A percentile compares a stretch with the other conserved stretches of the same genome.
Conservation (phyloP, 2,797 vertebrate species). For the Heteromormyrus szaboi region DNA sequence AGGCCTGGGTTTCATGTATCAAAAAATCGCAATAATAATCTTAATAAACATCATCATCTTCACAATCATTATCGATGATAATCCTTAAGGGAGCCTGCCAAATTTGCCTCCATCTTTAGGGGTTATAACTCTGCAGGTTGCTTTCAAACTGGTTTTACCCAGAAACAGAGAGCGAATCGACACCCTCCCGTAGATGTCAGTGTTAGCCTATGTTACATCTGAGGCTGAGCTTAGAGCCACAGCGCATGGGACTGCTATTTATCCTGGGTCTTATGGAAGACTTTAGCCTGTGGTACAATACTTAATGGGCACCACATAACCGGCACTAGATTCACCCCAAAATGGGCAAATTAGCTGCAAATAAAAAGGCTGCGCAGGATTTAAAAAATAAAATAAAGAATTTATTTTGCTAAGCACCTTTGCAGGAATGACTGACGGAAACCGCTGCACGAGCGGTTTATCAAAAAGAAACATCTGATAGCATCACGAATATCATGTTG, state of each 20-base stretch:
- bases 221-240: not conserved
- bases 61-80: not conserved
- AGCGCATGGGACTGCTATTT: not conserved
- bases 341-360: not conserved
- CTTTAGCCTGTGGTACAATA: not conserved
- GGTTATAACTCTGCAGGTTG: not conserved
- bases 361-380: not conserved
- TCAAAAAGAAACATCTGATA: not conserved
- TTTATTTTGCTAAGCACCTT: not conserved
- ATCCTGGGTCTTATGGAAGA: not conserved
- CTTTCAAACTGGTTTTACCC: not conserved
- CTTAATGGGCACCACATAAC: not conserved
- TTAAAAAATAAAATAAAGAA: not conserved
- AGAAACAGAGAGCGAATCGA: not conserved
- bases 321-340: not conserved
- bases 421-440: not conserved
- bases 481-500: not conserved
- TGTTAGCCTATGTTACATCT: slow-evolving; percentile 17
- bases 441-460: not conserved
- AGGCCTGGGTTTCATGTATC: not conserved
- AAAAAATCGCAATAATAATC: not conserved
- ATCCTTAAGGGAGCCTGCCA: not conserved
- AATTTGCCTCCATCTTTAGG: not conserved
- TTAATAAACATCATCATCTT: not conserved
- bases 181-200: slow-evolving; percentile 28